phyloP scores from a whole-genome alignment of 1,140 invertebrate species.

The Halyomorpha halys region DNA sequence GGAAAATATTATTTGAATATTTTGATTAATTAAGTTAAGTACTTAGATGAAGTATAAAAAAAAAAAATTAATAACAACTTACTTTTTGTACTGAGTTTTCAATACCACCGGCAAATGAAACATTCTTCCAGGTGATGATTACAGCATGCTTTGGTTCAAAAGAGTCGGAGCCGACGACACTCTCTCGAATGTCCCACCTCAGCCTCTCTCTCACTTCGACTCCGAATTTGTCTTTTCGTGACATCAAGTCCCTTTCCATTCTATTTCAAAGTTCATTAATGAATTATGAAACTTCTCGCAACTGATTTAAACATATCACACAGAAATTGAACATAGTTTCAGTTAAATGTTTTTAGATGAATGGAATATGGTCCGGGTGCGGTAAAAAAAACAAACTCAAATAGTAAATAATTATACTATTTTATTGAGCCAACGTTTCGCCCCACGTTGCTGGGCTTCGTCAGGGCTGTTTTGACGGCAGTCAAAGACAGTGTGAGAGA shows the following conservation, averaged over 20 bases:
- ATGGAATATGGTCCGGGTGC: too few relatives aligned
- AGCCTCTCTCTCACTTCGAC: constrained; percentile 76
- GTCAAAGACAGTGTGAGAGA: too few relatives aligned
- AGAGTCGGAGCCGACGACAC: constrained; percentile 79
- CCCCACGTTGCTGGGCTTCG: too few relatives aligned
- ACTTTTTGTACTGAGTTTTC: constrained; percentile 66
- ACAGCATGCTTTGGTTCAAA: constrained; percentile 82
- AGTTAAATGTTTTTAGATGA: too few relatives aligned
- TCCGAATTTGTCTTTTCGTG: constrained; percentile 68
- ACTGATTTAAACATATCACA: too few relatives aligned
- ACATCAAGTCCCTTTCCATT: constrained; percentile 56
- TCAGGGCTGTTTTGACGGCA: too few relatives aligned
- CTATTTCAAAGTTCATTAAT: constrained; percentile 34
- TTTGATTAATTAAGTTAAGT: neutral
- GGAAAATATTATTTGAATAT: neutral
- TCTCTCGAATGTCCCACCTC: constrained; percentile 79
- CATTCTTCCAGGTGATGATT: constrained; percentile 93
- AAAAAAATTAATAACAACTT: constrained; percentile 32
- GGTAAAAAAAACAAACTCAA: too few relatives aligned
- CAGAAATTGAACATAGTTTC: too few relatives aligned
- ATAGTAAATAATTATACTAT: too few relatives aligned
- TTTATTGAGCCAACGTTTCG: too few relatives aligned
- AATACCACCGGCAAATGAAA: constrained; percentile 82
- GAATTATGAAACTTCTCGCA: too few relatives aligned
- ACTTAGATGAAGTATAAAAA: neutral